Evolutionary conservation across 2,888 invertebrate species (phyloP), one percentile per base, ranked within the genome.

Genomic region (Nysson spinosus): DNA sequence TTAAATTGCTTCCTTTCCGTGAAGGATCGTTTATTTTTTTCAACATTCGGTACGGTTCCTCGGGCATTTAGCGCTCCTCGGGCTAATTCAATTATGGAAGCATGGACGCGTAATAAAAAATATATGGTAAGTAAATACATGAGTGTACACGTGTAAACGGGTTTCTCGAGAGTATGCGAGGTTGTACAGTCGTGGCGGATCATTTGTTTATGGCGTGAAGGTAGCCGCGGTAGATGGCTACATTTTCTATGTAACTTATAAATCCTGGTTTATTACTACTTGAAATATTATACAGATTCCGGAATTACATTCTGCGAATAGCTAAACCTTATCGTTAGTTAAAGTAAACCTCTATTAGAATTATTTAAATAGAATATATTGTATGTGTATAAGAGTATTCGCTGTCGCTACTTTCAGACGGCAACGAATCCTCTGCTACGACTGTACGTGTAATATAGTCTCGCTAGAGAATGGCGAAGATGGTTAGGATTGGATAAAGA

Each of bases 1-100:
- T 72, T 66, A 76, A 81, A 80, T 81, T 71, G 74, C 73, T 77
- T 69, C 70, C 67, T 46, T 65, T 55, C 67, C 55, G 16, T 50
- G 43, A 62, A 52, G 55, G 51, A 51, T 55, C 34, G 11, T 24
- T 16, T 47, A n/a, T 22, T 34, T 22, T 24, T 35, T 19, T 17
- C 11, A 6, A 5, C 12, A n/a, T 24, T 14, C 24, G n/a, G 28
- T 58, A 51, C 47, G 56, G 20, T 57, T 54, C 44, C 20, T 47
- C 55, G 55, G 49, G 47, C 73, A 32, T 74, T 73, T 73, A 73
- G 73, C 73, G 63, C 61, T 70, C 9, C 32, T 51, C 54, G 32
- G 51, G 74, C 73, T 74, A 74, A 74, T 71, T 74, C 64, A 75
- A 75, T 74, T 74, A 74, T 70, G 57, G 49, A 11, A 16, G 37